A percentile compares a stretch with the other conserved stretches of the same genome.
Conservation (phyloP, 2,113 vertebrate species). For the Protobothrops flavoviridis region DNA sequence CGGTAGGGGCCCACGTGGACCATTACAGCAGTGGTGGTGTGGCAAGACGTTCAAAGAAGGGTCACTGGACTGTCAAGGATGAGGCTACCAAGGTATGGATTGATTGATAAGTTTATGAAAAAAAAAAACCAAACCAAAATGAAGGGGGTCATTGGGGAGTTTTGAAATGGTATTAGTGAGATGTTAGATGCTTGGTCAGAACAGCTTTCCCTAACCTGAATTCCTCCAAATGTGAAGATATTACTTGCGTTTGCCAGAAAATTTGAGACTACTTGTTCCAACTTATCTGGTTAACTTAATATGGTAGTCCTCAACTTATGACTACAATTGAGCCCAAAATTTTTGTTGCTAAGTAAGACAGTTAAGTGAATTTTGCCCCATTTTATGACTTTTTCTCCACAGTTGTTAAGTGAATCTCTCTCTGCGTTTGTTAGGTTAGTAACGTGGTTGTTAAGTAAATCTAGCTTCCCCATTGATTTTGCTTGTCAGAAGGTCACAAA, state of each 20-base stretch:
- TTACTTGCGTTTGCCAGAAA: neutral
- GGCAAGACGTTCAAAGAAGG: conserved; percentile 75
- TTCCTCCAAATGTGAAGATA: neutral
- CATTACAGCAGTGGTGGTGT: conserved; percentile 77
- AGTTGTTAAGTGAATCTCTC: neutral
- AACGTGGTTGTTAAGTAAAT: neutral
- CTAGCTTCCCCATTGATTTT: neutral
- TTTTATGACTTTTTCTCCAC: neutral
- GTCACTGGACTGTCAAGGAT: conserved; percentile 85
- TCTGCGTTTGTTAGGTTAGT: neutral
- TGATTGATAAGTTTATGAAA: neutral
- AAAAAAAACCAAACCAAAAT: neutral
- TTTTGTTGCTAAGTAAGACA: too few species aligned
- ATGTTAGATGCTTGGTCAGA: neutral
- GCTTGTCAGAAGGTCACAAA: neutral
- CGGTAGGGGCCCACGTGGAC: conserved; percentile 81
- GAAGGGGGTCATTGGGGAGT: neutral
- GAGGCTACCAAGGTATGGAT: conserved; percentile 81
- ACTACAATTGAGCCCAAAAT: too few species aligned
- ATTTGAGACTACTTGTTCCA: neutral
- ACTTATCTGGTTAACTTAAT: neutral
- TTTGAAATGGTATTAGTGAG: neutral
- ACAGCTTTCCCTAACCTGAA: neutral
- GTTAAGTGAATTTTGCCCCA: too few species aligned
- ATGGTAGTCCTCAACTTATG: too few species aligned